Evolutionary conservation across 2,888 invertebrate species (phyloP).

Genomic region (Cantharis flavilabris): DNA sequence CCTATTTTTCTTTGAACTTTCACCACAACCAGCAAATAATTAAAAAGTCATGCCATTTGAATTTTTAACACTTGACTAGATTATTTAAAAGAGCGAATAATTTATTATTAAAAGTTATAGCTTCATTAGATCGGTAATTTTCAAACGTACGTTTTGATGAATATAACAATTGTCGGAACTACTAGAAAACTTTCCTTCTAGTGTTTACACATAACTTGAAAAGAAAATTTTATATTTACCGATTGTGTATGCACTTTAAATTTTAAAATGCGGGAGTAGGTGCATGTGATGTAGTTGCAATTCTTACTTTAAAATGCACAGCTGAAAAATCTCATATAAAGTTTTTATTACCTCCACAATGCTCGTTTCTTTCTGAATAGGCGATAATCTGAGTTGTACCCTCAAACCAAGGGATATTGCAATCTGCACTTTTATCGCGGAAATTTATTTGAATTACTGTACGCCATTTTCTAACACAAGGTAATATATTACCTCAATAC

Average conservation of each 20-base stretch:
- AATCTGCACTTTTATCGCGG: constrained; percentile 18
- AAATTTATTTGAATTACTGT: constrained; percentile 1
- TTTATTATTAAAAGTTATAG: neutral
- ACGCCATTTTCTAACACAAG: neutral
- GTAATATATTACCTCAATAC: neutral
- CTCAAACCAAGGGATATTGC: constrained; percentile 11
- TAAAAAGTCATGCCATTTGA: neutral
- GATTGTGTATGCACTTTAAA: constrained; percentile 3
- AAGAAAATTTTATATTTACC: neutral
- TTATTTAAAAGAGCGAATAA: neutral
- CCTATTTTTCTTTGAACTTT: neutral
- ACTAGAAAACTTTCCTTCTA: neutral
- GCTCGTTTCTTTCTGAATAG: constrained; percentile 17
- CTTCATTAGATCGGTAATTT: neutral
- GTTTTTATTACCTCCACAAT: constrained; percentile 26
- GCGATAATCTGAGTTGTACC: constrained; percentile 23
- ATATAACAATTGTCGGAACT: neutral
- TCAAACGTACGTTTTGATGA: neutral
- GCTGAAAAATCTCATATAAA: constrained; percentile 27
- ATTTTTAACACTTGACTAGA: neutral
- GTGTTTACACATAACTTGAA: neutral
- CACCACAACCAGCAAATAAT: neutral
- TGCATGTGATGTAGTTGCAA: neutral
- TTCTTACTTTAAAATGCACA: constrained; percentile 19
- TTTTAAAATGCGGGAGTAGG: neutral